These are phyloP conservation scores for Flexamia atlantica DNA, from an alignment of 2,888 invertebrate species.

Conservation along the genomic window DNA sequence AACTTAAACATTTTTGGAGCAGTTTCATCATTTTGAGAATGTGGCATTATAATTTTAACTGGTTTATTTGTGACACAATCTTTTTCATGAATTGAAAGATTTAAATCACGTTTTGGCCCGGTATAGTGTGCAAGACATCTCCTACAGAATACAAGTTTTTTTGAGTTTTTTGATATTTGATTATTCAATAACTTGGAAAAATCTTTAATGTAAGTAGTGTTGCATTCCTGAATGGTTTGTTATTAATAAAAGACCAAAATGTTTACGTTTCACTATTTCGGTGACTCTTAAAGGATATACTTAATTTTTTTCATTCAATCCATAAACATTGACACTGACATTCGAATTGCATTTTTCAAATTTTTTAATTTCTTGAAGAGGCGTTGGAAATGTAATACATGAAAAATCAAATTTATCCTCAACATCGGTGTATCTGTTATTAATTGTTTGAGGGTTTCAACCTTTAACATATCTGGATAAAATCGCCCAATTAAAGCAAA, in stretches of 20 bases:
- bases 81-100: slow-evolving; percentile 16
- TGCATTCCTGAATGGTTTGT: too few species aligned
- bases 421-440: not conserved
- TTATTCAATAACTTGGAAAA: not conserved
- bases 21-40: not conserved
- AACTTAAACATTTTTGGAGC: slow-evolving; percentile 1
- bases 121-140: slow-evolving; percentile 52
- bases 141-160: slow-evolving; percentile 38
- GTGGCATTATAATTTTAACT: slow-evolving; percentile 26
- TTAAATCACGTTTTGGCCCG: not conserved
- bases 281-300: slow-evolving; percentile 34
- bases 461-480: slow-evolving; percentile 25
- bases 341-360: slow-evolving; percentile 32
- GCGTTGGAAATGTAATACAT: slow-evolving; percentile 39
- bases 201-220: slow-evolving; percentile 31
- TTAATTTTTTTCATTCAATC: slow-evolving; percentile 18
- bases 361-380: slow-evolving; percentile 17
- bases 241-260: slow-evolving; percentile 47
- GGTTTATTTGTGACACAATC: slow-evolving; percentile 39
- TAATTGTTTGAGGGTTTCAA: not conserved
- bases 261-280: not conserved
- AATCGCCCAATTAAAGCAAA: slow-evolving; percentile 19
- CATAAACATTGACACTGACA: slow-evolving; percentile 41
- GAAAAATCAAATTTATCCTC: slow-evolving; percentile 32
- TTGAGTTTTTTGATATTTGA: slow-evolving; percentile 19